Evolutionary conservation across 2,113 vertebrate species (phyloP).

Genomic region (Neopipo cinnamomea): DNA sequence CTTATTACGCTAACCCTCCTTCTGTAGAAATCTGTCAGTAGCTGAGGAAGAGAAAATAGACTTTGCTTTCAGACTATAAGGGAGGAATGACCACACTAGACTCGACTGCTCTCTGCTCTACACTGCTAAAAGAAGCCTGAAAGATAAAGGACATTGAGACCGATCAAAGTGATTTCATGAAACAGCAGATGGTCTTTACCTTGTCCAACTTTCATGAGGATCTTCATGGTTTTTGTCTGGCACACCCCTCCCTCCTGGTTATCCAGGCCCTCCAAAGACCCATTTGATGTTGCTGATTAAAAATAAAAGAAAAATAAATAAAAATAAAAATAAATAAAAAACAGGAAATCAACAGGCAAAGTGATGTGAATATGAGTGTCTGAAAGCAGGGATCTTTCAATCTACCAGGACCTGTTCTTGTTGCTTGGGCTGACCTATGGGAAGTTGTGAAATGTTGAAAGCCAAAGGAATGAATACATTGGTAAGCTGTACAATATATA

Average conservation of each 20-base stretch:
- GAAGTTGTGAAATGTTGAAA: conserved; percentile 69
- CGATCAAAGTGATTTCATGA: conserved; percentile 58
- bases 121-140: conserved; percentile 11
- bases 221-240: conserved; percentile 99
- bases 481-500: conserved; percentile 36
- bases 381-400: conserved; percentile 63
- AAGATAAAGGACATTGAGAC: conserved; percentile 49
- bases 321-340: conserved; percentile 73
- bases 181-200: conserved; percentile 83
- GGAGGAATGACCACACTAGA: conserved; percentile 5
- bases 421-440: conserved; percentile 54
- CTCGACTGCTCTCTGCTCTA: background rate
- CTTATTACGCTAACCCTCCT: conserved; percentile 13
- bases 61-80: conserved; percentile 45
- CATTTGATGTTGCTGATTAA: conserved; percentile 94
- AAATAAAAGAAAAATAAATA: conserved; percentile 77
- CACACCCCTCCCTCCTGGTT: conserved; percentile 99
- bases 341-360: conserved; percentile 76
- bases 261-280: conserved; percentile 97
- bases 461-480: conserved; percentile 61
- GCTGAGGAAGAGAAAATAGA: conserved; percentile 41
- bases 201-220: conserved; percentile 99
- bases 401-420: conserved; percentile 61
- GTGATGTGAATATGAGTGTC: conserved; percentile 75
- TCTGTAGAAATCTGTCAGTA: conserved; percentile 59